phyloP scores from a whole-genome alignment of 1,140 invertebrate species.

The Drosophila triauraria region DNA sequence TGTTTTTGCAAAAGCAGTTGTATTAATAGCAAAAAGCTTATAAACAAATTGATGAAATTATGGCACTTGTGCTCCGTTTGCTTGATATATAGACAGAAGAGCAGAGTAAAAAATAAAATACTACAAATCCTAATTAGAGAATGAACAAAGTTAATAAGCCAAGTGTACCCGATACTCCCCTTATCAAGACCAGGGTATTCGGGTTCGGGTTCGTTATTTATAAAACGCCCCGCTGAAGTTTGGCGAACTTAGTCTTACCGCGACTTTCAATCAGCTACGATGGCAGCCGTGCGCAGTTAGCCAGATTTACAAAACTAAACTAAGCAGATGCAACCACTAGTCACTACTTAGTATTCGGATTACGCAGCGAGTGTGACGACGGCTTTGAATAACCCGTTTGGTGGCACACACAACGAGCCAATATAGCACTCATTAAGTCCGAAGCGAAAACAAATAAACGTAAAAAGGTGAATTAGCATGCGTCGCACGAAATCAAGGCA shows the following conservation, averaged over 20 bases:
- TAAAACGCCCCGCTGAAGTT: constrained; percentile 17
- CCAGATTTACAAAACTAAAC: constrained; percentile 4
- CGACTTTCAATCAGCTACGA: constrained; percentile 48
- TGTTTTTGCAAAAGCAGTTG: background rate
- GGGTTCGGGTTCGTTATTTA: constrained; percentile 8
- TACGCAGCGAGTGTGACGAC: constrained; percentile 42
- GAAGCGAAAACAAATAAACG: constrained; percentile 25
- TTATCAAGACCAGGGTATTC: constrained; percentile 21
- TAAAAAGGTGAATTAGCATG: constrained; percentile 63
- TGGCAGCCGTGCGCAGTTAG: constrained; percentile 38
- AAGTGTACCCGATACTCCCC: constrained; percentile 9
- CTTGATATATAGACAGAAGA: too few relatives aligned
- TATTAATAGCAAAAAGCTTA: background rate
- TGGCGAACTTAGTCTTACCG: constrained; percentile 51
- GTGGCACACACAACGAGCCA: constrained; percentile 10
- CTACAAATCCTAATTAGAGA: background rate
- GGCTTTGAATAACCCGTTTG: constrained; percentile 55
- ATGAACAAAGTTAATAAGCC: background rate
- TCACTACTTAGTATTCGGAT: constrained; percentile 29
- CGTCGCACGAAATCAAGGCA: constrained; percentile 23
- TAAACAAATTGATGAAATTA: background rate
- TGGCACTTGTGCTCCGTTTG: background rate
- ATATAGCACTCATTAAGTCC: constrained; percentile 15
- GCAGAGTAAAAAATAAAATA: background rate
- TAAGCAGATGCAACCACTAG: constrained; percentile 34